Evolutionary conservation across 2,888 invertebrate species (phyloP), one percentile per base, ranked within the genome.

Genomic region (Nebria salina): DNA sequence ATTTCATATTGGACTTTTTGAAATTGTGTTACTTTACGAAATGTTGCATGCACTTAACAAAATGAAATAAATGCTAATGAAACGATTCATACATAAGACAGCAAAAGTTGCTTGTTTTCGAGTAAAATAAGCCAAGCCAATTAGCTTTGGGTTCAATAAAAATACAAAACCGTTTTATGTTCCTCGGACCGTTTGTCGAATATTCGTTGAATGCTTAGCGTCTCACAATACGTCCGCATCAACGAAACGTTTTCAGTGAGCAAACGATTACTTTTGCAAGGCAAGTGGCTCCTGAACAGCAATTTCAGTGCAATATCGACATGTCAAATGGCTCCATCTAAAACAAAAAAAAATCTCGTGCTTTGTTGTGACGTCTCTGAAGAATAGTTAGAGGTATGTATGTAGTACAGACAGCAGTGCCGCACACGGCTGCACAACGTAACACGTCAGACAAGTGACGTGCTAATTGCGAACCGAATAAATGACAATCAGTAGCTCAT

Each of bases 401-500:
- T 5, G 34, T 34, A 73, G 7, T 7, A 2, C 54, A 54, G 54
- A 34, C 34, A 34, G 34, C 34, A 34, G 34, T 34, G 34, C 34
- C 34, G 34, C 34, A 34, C 34, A 34, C 34, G 34, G 34, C 34
- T 34, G 5, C 5, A 34, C 34, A 34, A 34, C 34, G 34, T 66
- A 25, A 15, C 75, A 75, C 74, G 81, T 76, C 85, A 87, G 86
- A 87, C 87, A 87, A 88, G 87, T 85, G 86, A 84, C 85, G 86
- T 86, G 87, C 88, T 82, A 88, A 88, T 88, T 88, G 87, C 87
- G 87, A 87, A 85, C 85, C 86, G 87, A 88, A 88, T 87, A 88
- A 88, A 88, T 87, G 88, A 88, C 88, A 88, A 88, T 88, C 87
- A 87, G 87, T 86, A 87, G 87, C 88, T 88, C 87, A 87, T 88